Conservation (phyloP, 2,113 vertebrate species). For the Oncorhynchus kisutch region DNA sequence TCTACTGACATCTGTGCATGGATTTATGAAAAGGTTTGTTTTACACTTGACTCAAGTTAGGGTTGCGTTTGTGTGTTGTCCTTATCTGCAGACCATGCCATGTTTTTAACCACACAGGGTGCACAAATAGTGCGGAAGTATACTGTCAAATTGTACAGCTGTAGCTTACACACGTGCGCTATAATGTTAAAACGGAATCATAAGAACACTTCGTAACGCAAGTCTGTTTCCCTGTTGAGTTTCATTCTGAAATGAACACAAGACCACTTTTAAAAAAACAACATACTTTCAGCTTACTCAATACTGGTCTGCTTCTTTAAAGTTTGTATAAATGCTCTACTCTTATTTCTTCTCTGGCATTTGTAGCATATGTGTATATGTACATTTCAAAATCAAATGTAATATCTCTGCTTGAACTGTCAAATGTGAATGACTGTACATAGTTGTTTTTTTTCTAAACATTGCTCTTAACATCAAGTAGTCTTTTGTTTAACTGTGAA, state of each 20-base stretch:
- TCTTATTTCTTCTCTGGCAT: slow-evolving; percentile 29
- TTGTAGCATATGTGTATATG: slow-evolving; percentile 69
- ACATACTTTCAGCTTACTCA: slow-evolving; percentile 6
- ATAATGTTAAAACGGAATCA: neutral
- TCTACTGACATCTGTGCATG: neutral
- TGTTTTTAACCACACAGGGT: slow-evolving; percentile 10
- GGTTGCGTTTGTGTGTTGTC: neutral
- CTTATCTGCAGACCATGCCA: neutral
- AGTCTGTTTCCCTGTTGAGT: neutral
- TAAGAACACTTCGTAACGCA: neutral
- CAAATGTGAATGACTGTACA: slow-evolving; percentile 69
- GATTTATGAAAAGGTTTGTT: neutral
- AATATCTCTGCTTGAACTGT: slow-evolving; percentile 53
- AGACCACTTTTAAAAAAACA: neutral
- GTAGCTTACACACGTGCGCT: neutral
- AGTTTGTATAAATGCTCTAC: slow-evolving; percentile 73
- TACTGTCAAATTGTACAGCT: neutral
- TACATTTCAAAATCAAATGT: slow-evolving; percentile 61
- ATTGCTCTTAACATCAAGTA: slow-evolving; percentile 50
- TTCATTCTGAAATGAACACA: slow-evolving; percentile 16
- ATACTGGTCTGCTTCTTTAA: slow-evolving; percentile 64
- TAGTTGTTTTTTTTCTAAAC: slow-evolving; percentile 53
- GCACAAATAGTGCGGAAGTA: neutral
- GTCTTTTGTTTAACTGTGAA: slow-evolving; percentile 44
- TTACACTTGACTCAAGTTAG: neutral